Percentiles rank a stretch among this genome's conserved stretches.
Conservation (phyloP, 2,797 vertebrate species). For the Tapera naevia region DNA sequence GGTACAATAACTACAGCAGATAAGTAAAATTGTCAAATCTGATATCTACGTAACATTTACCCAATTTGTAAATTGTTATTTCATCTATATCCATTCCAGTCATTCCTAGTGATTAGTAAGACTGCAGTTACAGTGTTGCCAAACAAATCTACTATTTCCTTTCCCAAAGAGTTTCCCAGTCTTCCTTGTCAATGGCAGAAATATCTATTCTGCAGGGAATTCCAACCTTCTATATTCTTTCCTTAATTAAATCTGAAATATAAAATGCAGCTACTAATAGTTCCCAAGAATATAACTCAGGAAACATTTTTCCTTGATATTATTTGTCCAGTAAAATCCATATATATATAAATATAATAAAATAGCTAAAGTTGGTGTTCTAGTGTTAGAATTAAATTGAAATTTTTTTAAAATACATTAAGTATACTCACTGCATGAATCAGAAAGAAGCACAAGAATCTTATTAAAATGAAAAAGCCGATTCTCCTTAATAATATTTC, state of each 20-base stretch:
- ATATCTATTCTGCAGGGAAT: background rate
- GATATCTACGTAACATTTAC: background rate
- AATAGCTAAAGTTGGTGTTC: background rate
- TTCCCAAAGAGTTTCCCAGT: background rate
- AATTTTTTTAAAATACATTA: background rate
- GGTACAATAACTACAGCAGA: background rate
- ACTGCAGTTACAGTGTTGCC: background rate
- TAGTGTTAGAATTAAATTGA: background rate
- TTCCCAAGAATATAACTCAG: background rate
- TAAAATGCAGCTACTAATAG: background rate
- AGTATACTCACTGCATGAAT: background rate
- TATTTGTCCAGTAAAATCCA: background rate
- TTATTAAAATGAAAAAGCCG: background rate
- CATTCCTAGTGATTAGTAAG: background rate
- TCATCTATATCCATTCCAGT: background rate
- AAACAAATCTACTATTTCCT: background rate
- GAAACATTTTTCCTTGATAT: background rate
- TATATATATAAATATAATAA: background rate
- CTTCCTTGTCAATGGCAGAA: background rate
- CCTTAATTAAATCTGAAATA: background rate
- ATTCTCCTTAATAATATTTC: background rate
- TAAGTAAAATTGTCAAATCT: slow-evolving; percentile 10
- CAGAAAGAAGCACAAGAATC: background rate
- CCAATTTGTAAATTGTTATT: background rate
- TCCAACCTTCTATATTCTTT: background rate